phyloP scores from a whole-genome alignment of 2,797 vertebrate species.

The Halcyon chelicuti region DNA sequence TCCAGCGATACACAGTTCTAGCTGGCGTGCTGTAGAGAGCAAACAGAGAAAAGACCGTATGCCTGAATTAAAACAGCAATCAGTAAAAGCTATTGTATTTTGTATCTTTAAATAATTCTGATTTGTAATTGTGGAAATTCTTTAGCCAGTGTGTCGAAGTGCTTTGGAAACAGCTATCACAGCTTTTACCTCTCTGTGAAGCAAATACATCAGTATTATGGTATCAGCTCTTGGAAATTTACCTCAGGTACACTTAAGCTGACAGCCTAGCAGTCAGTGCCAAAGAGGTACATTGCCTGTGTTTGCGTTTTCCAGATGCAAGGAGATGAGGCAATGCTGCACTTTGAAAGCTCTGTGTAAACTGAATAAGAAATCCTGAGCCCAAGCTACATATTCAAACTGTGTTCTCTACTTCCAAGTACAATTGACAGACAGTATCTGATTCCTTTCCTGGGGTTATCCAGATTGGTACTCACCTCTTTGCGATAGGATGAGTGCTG shows the following conservation, averaged over 20 bases:
- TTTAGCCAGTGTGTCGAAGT: background rate
- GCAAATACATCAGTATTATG: background rate
- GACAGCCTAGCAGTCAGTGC: background rate
- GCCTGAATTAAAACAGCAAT: background rate
- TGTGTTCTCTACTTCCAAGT: background rate
- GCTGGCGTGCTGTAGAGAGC: background rate
- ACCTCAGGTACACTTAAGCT: background rate
- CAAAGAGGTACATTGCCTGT: background rate
- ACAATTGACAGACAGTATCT: background rate
- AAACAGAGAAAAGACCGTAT: background rate
- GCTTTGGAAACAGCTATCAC: background rate
- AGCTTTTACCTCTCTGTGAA: background rate
- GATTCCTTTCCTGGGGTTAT: background rate
- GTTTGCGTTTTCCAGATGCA: background rate
- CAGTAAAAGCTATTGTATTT: background rate
- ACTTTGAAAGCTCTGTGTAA: background rate
- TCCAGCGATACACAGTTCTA: background rate
- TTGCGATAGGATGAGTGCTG: background rate
- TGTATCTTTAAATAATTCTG: background rate
- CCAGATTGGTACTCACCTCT: background rate
- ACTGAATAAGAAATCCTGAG: background rate
- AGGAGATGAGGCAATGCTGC: background rate
- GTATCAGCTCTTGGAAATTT: background rate
- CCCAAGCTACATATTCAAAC: background rate
- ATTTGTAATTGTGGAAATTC: background rate